Conservation (phyloP, 2,888 invertebrate genomes). For the Mesorhabditis belari region DNA sequence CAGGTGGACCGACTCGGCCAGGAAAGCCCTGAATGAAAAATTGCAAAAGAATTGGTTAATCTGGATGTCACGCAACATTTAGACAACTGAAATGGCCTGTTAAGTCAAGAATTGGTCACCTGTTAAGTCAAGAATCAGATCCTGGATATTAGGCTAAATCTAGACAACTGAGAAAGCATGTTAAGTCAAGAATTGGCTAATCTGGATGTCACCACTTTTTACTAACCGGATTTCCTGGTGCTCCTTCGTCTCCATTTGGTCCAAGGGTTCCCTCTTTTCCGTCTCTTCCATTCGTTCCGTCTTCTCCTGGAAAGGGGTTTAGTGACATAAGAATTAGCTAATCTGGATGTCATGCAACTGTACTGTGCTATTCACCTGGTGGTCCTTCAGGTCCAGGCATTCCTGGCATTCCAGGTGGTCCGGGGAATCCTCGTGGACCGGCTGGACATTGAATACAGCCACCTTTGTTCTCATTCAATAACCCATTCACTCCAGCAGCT, state of each 20-base stretch:
- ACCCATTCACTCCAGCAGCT: background rate
- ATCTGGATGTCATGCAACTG: background rate
- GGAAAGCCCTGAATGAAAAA: background rate
- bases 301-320: slow-evolving; percentile 12
- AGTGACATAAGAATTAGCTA: slow-evolving; percentile 13
- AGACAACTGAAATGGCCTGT: no score
- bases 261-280: background rate
- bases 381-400: slow-evolving; percentile 32
- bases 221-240: background rate
- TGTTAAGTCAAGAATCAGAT: no score
- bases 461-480: background rate
- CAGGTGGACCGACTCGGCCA: background rate
- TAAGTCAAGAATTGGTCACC: no score
- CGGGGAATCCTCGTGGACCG: slow-evolving; percentile 32
- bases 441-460: background rate
- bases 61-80: background rate
- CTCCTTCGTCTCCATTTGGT: background rate
- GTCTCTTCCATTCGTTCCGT: background rate
- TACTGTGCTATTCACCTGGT: slow-evolving; percentile 29
- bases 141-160: no score
- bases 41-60: slow-evolving; percentile 11
- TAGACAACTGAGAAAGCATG: no score
- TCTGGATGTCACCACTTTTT: background rate
- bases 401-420: slow-evolving; percentile 32
- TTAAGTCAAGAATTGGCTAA: no score